Evolutionary conservation across 2,888 invertebrate genomes (phyloP), one percentile per base, ranked within the genome.

Genomic region (Hirtodrosophila cameraria): DNA sequence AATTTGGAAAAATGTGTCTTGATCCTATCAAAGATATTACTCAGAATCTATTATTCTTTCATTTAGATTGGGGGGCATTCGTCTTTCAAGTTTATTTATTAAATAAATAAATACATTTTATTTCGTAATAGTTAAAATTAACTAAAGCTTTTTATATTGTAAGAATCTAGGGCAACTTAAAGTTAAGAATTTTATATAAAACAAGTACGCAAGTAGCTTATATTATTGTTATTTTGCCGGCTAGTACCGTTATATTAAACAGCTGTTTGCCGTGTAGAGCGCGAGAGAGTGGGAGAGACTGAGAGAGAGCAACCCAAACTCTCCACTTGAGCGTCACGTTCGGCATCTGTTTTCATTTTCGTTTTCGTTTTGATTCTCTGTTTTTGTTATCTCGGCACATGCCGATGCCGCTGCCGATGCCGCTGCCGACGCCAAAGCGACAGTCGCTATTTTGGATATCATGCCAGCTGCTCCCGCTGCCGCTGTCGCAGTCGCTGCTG

Each of bases 321-420:
- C 69, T 72, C 43, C 80, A 83, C 53, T 38, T 6, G 52, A 48
- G 48, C 42, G 45, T 8, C n/a, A n/a, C 49, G 27, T 33, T 36
- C 38, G 39, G 36, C 36, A 33, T 46, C 46, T 61, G 71, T 57
- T 66, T 64, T 65, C 63, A 58, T 61, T 61, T 63, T 71, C 73
- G 58, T 61, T 75, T 54, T 58, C 60, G 79, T 69, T n/a, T n/a
- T n/a, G n/a, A n/a, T n/a, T 86, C 86, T 86, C 78, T 83, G 83
- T 82, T 82, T 74, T 85, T 82, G 81, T 79, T 81, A 74, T 72
- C 81, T 84, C 80, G 75, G 75, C 59, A 63, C 66, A 64, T 53
- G 61, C 43, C 71, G 43, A 50, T 11, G 50, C 42, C 59, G 39
- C 42, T 39, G 58, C 42, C 61, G 49, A 57, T 20, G 48, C 20